These are phyloP conservation scores for Cyphomyrmex costatus DNA, from an alignment of 1,140 invertebrate species.

Conservation along the genomic window DNA sequence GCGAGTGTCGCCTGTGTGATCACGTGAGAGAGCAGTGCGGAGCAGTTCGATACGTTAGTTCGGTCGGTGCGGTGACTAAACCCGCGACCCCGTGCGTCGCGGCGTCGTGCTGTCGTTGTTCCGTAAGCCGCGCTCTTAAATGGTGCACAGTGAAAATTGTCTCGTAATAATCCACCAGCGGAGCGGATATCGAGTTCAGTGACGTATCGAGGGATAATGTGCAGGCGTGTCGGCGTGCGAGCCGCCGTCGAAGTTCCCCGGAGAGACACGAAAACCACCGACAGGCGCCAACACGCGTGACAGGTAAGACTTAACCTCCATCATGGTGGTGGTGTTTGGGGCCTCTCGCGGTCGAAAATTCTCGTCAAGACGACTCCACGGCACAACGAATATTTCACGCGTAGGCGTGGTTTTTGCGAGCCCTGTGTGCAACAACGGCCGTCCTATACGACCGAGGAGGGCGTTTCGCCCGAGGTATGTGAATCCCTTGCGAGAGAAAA, in stretches of 20 bases:
- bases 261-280: conserved; percentile 68
- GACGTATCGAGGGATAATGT: conserved; percentile 70
- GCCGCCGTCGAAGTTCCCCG: conserved; percentile 65
- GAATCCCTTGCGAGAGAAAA: neutral
- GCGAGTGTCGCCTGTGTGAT: conserved; percentile 72
- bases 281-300: conserved; percentile 72
- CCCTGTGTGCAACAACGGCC: no score
- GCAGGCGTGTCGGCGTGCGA: conserved; percentile 64
- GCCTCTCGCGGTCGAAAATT: conserved; percentile 26
- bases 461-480: neutral
- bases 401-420: conserved; percentile 46
- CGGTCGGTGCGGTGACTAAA: conserved; percentile 48
- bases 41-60: conserved; percentile 66
- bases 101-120: no score
- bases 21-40: conserved; percentile 70
- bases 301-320: conserved; percentile 74
- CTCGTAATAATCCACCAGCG: neutral
- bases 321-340: conserved; percentile 3
- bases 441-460: neutral
- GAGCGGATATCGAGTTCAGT: conserved; percentile 21
- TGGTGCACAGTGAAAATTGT: conserved; percentile 39
- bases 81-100: conserved; percentile 5
- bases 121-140: neutral
- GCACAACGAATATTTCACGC: neutral
- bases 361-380: neutral